Evolutionary conservation across 2,113 vertebrate species (phyloP).

Genomic region (Calidris pugnax): DNA sequence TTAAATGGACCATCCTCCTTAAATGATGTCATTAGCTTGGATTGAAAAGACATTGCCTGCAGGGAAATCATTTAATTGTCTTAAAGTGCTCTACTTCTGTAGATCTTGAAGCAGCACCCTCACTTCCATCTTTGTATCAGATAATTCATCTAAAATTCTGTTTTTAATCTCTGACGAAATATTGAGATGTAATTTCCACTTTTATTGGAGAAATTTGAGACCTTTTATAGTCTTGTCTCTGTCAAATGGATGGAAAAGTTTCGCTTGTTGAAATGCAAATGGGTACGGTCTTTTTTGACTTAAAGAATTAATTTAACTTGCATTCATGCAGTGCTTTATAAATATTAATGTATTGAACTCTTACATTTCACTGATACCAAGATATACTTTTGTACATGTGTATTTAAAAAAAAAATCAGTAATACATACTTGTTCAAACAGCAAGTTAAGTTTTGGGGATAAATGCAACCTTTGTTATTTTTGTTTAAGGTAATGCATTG

Average conservation of each 20-base stretch:
- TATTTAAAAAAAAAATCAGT: slow-evolving; percentile 15
- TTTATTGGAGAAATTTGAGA: slow-evolving; percentile 72
- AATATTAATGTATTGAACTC: slow-evolving; percentile 64
- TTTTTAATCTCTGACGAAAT: slow-evolving; percentile 75
- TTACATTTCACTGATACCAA: neutral
- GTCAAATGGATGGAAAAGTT: slow-evolving; percentile 48
- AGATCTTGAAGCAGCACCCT: slow-evolving; percentile 73
- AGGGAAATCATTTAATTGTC: slow-evolving; percentile 85
- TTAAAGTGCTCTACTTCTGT: slow-evolving; percentile 82
- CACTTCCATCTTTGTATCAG: slow-evolving; percentile 76
- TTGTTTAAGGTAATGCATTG: neutral
- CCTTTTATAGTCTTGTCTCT: slow-evolving; percentile 63
- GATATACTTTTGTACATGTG: neutral
- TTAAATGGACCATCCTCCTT: slow-evolving; percentile 85
- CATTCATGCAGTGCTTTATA: slow-evolving; percentile 58
- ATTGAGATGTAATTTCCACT: slow-evolving; percentile 74
- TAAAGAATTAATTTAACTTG: slow-evolving; percentile 59
- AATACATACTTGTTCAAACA: neutral
- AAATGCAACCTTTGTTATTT: neutral
- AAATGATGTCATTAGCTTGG: slow-evolving; percentile 85
- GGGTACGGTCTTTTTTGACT: slow-evolving; percentile 27
- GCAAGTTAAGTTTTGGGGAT: neutral
- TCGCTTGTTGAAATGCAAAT: slow-evolving; percentile 67
- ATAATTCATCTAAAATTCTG: slow-evolving; percentile 75
- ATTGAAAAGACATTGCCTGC: slow-evolving; percentile 84